Base-by-base conservation (phyloP, 2,113 vertebrate species). In the Etia nguti region DNA sequence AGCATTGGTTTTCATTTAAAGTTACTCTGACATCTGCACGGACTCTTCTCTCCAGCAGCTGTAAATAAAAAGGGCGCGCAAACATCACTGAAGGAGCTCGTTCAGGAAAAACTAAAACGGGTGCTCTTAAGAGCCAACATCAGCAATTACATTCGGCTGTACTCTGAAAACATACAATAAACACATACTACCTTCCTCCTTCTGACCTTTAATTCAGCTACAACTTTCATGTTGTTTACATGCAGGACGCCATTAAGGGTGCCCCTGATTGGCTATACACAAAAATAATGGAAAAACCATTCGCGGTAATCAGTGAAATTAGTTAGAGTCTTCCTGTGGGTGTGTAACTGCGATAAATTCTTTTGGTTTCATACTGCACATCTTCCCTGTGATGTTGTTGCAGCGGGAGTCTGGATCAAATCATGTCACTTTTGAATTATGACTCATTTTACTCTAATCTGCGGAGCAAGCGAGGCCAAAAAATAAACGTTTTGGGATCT, bases 1-100 rank as follows among this genome's bases (percentile, higher is more conserved):
- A 93, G 92, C 24, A 24, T 94, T 91, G 88, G 94, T 88, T 93
- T 90, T 92, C 92, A 90, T 93, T 95, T 91, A 87, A 90, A 93
- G 90, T 88, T 43, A 89, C 92, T 92, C 41, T 94, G 93, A 95
- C 94, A 90, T 94, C 92, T 95, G 94, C 92, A 93, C 90, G 80
- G 93, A 87, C 88, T 91, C 87, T 85, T 87, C 26, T 86, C 59
- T 77, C 34, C 68, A 77, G n/a, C 50, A 2, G 90, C 55, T 48
- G 11, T 93, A 94, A 94, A 93, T 94, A 87, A 90, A 81, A 75
- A 56, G 1, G 38, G 46, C 68, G 68, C 5, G 84, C 88, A 88
- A 91, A 90, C 48, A 24, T 86, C 80, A 60, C 73, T 3, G 79
- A 22, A 6, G 24, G 20, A 84, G 50, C 88, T 85, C 38, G 87